Evolutionary conservation across 2,113 vertebrate genomes (phyloP), one percentile per base, ranked within the genome.

Genomic region (Prunella fulvescens): DNA sequence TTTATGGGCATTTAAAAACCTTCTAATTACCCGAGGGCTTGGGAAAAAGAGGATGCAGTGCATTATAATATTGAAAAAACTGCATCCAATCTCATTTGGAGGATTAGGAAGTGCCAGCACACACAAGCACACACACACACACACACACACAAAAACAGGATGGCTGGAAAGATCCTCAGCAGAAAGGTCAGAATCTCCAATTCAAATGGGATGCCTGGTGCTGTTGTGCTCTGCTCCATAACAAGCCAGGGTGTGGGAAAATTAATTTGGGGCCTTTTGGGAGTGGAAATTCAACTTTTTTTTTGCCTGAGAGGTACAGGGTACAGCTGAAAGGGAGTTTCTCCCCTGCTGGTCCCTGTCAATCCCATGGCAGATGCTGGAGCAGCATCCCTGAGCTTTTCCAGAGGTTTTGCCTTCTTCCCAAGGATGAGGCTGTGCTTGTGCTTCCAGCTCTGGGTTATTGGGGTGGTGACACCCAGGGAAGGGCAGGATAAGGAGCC

Each of bases 111-210:
- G 79, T 78, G 88, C 88, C 87, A 88, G 96, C 42, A 73, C 74
- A 82, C 37, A 12, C 53, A 91, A 15, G 45, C 13, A 62, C 10
- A 54, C 3, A 60, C 53, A 91, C 19, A 54, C 13, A 62, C 10
- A 54, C 3, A 60, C 6, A 24, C 3, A 11, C 11, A 33, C 5
- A 6, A 24, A 73, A 97, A 85, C 76, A 88, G 94, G 92, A 95
- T 80, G 92, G 86, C 80, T 91, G 95, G 88, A 65, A 93, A 40
- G 84, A 90, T 95, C 93, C 96, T 87, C 85, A 86, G 82, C 92
- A 19, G 57, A 91, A 97, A 97, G 97, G 97, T 98, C 97, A 78
- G 91, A 71, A 95, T 97, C 93, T 97, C 86, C 94, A 94, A 86
- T 96, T 97, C 77, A 95, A 95, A 97, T 94, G 81, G 95, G 19